Evolutionary conservation across 2,888 invertebrate genomes (phyloP), one percentile per base, ranked within the genome.

Genomic region (Tetramorium bicarinatum): DNA sequence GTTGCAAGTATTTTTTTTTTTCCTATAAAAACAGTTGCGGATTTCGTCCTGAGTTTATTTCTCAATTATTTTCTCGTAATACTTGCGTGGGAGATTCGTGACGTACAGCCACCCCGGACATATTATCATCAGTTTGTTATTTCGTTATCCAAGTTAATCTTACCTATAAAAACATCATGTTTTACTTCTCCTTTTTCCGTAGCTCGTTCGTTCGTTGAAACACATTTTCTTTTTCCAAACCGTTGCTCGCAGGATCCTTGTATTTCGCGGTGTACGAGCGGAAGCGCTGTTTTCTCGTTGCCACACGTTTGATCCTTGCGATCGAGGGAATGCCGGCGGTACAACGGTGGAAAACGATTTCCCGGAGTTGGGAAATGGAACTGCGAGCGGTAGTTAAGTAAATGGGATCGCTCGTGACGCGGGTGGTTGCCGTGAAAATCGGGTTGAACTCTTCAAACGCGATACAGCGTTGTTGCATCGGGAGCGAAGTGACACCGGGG

Each of bases 321-420:
- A 47, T 72, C 41, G 25, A 34, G 41, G 11, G 62, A 69, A 29
- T 29, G 29, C 25, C 54, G 21, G 66, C 38, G 21, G 67, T 67
- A 67, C 44, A 56, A 59, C 29, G 54, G 64, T 67, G 59, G 71
- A 52, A 81, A 88, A 74, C 83, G 82, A 62, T 87, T 79, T 69
- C 47, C 79, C 49, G 47, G 29, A 82, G 61, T 25, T 72, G 72
- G 61, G 61, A 67, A 64, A 80, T 38, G 75, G 41, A 47, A 79
- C 49, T 67, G 82, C 84, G 83, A 87, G 84, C 81, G 85, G 82
- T 85, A 85, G 89, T 89, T 90, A 90, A 90, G 88, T 90, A 89
- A 89, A 89, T 88, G 89, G 90, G 81, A 89, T 89, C 83, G 90
- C 83, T 86, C 84, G 83, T 77, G 86, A 83, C 83, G 85, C 84